Evolutionary conservation across 2,888 invertebrate species (phyloP), one percentile per base, ranked within the genome.

Genomic region (Colletes collaris): DNA sequence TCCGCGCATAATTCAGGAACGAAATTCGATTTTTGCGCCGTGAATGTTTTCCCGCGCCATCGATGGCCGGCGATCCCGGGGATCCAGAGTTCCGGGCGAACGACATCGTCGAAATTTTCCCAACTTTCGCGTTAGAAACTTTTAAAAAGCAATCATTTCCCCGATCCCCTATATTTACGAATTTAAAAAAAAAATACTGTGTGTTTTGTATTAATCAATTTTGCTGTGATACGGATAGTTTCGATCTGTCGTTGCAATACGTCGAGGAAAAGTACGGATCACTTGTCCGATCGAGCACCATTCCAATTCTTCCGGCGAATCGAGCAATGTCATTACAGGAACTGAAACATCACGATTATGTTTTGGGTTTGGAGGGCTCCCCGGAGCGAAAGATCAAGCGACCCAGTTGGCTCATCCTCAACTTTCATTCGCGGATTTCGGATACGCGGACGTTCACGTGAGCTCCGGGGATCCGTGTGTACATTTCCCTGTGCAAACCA

Each of bases 371-470:
- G 76, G 44, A 59, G 65, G 62, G 65, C 75, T 78, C 76, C 77
- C 79, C 35, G 68, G 56, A 76, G 71, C 70, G 85, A 79, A 86
- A 87, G 87, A 88, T 88, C 87, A 85, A 85, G 83, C 84, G 89
- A 90, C 86, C 86, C 82, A 87, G 85, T 88, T 89, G 89, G 88
- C 87, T 73, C 76, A 68, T 68, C 76, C 84, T 89, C 88, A 88
- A 83, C 76, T 67, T 77, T 82, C 77, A 83, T 85, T 78, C 82
- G 80, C 66, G 76, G 70, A 84, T 80, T 84, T 79, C 76, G 74
- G 69, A 81, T 86, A 81, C 73, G 81, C 70, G 76, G 65, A 78
- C 68, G 82, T 81, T 16, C 71, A 67, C 59, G 27, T 58, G 72
- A n/a, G 63, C 10, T 50, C 44, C 7, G 58, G 27, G 27, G 52